phyloP scores from a whole-genome alignment of 1,140 invertebrate genomes.

The Teleogryllus occipitalis region DNA sequence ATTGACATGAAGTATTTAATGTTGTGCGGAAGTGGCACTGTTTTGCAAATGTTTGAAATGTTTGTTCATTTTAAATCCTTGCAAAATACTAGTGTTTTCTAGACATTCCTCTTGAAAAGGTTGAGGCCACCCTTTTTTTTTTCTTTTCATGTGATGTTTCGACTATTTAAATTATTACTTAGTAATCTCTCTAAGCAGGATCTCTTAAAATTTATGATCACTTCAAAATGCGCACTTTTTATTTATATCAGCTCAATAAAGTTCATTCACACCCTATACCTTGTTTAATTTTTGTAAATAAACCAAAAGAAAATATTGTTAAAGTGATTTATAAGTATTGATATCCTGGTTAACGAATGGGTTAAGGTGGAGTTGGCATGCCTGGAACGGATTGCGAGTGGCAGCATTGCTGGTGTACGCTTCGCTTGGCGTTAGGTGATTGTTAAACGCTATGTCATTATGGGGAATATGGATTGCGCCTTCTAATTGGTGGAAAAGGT shows the following conservation, averaged over 20 bases:
- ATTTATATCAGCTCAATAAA: constrained; percentile 1
- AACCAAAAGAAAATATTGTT: too few relatives aligned
- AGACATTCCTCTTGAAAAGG: background rate
- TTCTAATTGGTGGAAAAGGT: background rate
- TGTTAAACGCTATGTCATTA: background rate
- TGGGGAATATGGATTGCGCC: background rate
- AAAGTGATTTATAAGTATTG: too few relatives aligned
- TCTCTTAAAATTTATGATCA: background rate
- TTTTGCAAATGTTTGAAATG: background rate
- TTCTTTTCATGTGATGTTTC: background rate
- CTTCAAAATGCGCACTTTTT: background rate
- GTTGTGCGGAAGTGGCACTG: background rate
- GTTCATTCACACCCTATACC: background rate
- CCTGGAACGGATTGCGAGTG: background rate
- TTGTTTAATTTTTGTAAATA: too few relatives aligned
- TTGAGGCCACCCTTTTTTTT: background rate
- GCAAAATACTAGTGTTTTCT: background rate
- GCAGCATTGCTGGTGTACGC: background rate
- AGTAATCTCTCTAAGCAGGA: background rate
- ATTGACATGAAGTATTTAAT: background rate
- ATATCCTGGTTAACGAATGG: too few relatives aligned
- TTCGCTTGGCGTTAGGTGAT: background rate
- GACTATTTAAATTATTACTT: background rate
- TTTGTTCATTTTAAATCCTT: background rate
- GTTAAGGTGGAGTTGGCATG: background rate